Evolutionary conservation across 2,113 vertebrate species (phyloP).

Genomic region (Anseranas semipalmata): DNA sequence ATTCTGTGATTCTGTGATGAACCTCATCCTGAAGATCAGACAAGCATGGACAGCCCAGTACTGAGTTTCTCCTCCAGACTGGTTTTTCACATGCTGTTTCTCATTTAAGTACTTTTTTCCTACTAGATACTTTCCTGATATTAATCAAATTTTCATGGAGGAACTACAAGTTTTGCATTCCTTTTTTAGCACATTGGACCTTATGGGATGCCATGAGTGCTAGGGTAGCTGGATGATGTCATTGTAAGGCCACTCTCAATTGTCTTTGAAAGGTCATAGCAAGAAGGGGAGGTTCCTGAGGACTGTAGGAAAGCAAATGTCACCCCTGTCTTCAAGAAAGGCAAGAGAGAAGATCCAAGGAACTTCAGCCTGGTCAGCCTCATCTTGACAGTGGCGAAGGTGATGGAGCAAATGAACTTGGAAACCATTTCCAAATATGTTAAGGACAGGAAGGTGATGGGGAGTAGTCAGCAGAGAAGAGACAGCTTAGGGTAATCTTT

Average conservation of each 20-base stretch:
- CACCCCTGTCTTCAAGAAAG: background rate
- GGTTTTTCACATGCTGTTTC: background rate
- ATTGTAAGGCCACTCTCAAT: background rate
- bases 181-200: background rate
- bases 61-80: background rate
- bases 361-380: background rate
- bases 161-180: background rate
- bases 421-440: background rate
- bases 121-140: background rate
- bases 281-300: background rate
- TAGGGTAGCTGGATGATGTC: background rate
- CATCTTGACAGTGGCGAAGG: background rate
- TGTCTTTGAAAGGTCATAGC: background rate
- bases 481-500: background rate
- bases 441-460: background rate
- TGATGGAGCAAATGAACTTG: background rate
- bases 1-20: too few species aligned
- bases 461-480: background rate
- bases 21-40: background rate
- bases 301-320: background rate
- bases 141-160: background rate
- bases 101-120: background rate
- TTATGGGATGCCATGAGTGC: background rate
- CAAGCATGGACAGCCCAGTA: background rate
- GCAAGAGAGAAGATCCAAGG: background rate